A percentile compares a stretch with the other conserved stretches of the same genome.
Evolutionary conservation across 2,888 invertebrate species (phyloP).

Genomic region (Bembecia ichneumoniformis): DNA sequence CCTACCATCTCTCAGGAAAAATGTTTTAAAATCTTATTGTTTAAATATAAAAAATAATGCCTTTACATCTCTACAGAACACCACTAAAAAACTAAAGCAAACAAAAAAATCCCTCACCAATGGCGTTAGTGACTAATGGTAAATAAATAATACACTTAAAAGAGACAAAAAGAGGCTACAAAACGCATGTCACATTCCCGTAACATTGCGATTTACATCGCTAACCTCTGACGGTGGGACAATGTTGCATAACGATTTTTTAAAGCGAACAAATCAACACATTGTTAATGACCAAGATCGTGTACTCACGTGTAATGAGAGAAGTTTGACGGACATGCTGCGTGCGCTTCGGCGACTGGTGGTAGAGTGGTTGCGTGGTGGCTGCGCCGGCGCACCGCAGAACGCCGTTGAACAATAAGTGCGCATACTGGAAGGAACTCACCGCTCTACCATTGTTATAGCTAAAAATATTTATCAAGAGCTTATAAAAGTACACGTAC

Average conservation of each 20-base stretch:
- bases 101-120: too few relatives aligned
- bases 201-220: neutral
- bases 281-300: conserved; percentile 2
- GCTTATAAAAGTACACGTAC: too few relatives aligned
- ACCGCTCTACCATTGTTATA: conserved; percentile 10
- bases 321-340: conserved; percentile 48
- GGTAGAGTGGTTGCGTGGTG: conserved; percentile 42
- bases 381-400: conserved; percentile 42
- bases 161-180: conserved; percentile 1
- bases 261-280: neutral
- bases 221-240: neutral
- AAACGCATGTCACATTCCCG: neutral
- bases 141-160: neutral
- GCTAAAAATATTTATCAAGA: too few relatives aligned
- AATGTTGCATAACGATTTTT: neutral
- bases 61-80: too few relatives aligned
- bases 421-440: conserved; percentile 30
- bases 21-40: too few relatives aligned
- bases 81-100: too few relatives aligned
- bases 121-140: neutral
- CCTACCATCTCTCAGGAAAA: too few relatives aligned
- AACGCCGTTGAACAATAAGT: conserved; percentile 22
- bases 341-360: conserved; percentile 51
- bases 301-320: conserved; percentile 41
- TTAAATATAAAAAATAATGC: too few relatives aligned